phyloP scores from a whole-genome alignment of 2,113 vertebrate species.

The Rhinoderma darwinii region DNA sequence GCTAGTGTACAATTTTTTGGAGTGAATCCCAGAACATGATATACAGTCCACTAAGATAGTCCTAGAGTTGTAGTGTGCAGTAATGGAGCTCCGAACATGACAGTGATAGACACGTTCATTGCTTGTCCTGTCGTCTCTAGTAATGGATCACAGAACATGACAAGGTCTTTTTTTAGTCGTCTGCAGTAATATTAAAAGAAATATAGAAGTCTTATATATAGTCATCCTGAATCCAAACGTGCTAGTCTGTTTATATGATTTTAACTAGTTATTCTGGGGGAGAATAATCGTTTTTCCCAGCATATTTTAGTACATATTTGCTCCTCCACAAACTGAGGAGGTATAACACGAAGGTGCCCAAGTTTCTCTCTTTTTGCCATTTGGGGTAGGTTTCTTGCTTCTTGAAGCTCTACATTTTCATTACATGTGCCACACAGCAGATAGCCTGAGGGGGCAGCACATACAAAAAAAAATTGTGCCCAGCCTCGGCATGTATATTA shows the following conservation, averaged over 20 bases:
- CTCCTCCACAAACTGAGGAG: too few species aligned
- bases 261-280: neutral
- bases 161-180: neutral
- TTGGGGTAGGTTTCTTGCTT: neutral
- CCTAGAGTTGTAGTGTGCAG: neutral
- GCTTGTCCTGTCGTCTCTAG: neutral
- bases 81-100: neutral
- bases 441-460: too few species aligned
- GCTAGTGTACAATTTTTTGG: neutral
- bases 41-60: too few species aligned
- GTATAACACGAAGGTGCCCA: neutral
- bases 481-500: too few species aligned
- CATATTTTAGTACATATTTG: too few species aligned
- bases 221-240: neutral
- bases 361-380: neutral
- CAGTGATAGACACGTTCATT: neutral
- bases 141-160: slow-evolving; percentile 12
- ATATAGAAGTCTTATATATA: neutral
- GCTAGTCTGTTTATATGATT: neutral
- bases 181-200: neutral
- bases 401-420: neutral
- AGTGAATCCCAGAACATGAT: slow-evolving; percentile 20
- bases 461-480: too few species aligned
- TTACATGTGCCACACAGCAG: too few species aligned
- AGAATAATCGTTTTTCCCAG: too few species aligned